Base-by-base conservation (phyloP, 1,140 invertebrate species). In the Vanessa tameamea region DNA sequence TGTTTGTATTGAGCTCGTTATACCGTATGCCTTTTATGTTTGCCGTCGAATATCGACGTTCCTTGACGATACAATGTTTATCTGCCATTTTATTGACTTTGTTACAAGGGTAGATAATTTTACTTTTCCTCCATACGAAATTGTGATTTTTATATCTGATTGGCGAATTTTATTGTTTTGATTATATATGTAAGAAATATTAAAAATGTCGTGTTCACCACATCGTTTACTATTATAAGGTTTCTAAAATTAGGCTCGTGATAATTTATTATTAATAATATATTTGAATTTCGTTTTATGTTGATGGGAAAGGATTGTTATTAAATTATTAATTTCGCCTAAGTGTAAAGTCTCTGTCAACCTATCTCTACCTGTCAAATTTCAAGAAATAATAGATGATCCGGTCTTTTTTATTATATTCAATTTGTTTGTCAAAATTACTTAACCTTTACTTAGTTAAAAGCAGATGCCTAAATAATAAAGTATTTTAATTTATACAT, bases 1-100 rank as follows among this genome's bases (percentile, higher is more conserved):
- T 88, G 79, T 88, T 86, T 88, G 81, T 81, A 76, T 78, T 75
- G 73, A 80, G 80, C 84, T 87, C 85, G 84, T 88, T 88, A 88
- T 86, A 83, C 84, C 81, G 77, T 79, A 66, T 83, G 75, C 66
- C 77, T 78, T 68, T 72, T 68, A 70, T 81, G 72, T 83, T 83
- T 82, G 78, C 77, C 73, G 75, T 71, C 74, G 73, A 64, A 82
- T 75, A 76, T 83, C 75, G 75, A 81, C 78, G 61, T 81, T 79
- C 75, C 68, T 73, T 83, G 75, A 76, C 75, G 69, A 70, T 79
- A 76, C 77, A 55, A 69, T 76, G 67, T 78, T 78, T 79, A 75
- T 80, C 50, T 68, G 74, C 16, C 71, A 63, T 80, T 80, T 76
- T 80, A 80, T 80, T 80, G 75, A 64, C 68, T 80, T 72, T 78